Percentiles rank a stretch among this genome's conserved stretches.
phyloP scores from a whole-genome alignment of 1,140 invertebrate species.

The Zaprionus kolodkinae region DNA sequence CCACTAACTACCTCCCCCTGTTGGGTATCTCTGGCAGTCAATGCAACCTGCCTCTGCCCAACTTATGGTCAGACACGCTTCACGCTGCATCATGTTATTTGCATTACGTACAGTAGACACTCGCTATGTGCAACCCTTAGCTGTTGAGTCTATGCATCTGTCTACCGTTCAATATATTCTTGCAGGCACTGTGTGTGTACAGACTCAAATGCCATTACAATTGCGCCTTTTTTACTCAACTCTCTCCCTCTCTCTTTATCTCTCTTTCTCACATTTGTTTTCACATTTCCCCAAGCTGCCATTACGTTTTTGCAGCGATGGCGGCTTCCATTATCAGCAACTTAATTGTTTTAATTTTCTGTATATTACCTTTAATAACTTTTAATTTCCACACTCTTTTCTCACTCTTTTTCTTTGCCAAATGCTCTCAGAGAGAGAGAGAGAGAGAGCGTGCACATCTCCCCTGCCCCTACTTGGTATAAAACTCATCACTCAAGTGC shows the following conservation, averaged over 20 bases:
- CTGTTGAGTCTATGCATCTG: too few relatives aligned
- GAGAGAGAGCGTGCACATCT: slow-evolving; percentile 12
- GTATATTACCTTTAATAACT: slow-evolving; percentile 22
- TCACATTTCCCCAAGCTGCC: not conserved
- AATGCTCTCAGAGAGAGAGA: not conserved
- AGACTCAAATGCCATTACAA: slow-evolving; percentile 3
- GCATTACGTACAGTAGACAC: not conserved
- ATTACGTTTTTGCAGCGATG: slow-evolving; percentile 3
- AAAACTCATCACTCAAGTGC: slow-evolving; percentile 64
- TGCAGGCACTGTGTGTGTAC: not conserved
- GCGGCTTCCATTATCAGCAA: not conserved
- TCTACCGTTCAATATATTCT: not conserved
- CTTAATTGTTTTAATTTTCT: slow-evolving; percentile 22
- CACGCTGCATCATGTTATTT: not conserved
- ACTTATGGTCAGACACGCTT: not conserved
- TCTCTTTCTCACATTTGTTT: not conserved
- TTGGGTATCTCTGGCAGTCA: not conserved
- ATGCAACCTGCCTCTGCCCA: not conserved
- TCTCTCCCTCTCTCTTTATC: not conserved
- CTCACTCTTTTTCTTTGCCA: slow-evolving; percentile 1
- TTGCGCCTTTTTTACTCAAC: not conserved
- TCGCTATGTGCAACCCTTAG: not conserved
- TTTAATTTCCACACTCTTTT: slow-evolving; percentile 11
- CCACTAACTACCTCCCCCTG: not conserved
- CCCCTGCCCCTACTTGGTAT: slow-evolving; percentile 29